phyloP scores from a whole-genome alignment of 1,140 invertebrate genomes.

The Euwallacea similis region DNA sequence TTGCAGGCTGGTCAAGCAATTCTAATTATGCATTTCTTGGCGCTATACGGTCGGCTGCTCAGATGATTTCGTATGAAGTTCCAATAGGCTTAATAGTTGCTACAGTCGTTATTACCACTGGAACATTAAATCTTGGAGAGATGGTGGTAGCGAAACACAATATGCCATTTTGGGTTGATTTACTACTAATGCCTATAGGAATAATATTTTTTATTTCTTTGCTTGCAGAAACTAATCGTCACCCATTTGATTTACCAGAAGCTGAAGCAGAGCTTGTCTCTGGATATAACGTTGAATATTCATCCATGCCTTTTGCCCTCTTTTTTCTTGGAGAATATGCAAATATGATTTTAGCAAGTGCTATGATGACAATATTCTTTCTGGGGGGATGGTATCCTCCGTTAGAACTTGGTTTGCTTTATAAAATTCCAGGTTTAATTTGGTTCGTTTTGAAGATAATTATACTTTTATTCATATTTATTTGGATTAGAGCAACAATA shows the following conservation, averaged over 20 bases:
- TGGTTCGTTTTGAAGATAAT: constrained; percentile 59
- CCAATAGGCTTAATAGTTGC: constrained; percentile 62
- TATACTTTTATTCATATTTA: constrained; percentile 58
- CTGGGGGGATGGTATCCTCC: no score
- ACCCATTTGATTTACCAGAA: constrained; percentile 78
- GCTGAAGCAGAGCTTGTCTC: constrained; percentile 75
- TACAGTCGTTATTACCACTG: constrained; percentile 53
- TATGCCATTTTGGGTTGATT: constrained; percentile 58
- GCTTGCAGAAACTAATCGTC: constrained; percentile 72
- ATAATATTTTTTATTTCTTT: constrained; percentile 61
- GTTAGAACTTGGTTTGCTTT: constrained; percentile 60
- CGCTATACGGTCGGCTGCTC: constrained; percentile 62
- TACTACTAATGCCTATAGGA: constrained; percentile 57
- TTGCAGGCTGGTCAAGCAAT: constrained; percentile 67
- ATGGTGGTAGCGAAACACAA: constrained; percentile 49
- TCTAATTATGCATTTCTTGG: constrained; percentile 69
- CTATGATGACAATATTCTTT: constrained; percentile 74
- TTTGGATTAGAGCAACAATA: constrained; percentile 61
- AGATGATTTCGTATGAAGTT: constrained; percentile 72
- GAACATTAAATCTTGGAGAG: constrained; percentile 44
- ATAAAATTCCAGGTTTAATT: constrained; percentile 51
- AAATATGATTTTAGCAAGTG: no score
- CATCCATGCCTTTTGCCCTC: constrained; percentile 67
- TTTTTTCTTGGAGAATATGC: constrained; percentile 74
- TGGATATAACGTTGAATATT: constrained; percentile 76